These are phyloP conservation scores for Siniperca scherzeri DNA, from an alignment of 2,797 vertebrate species.

Conservation along the genomic window DNA sequence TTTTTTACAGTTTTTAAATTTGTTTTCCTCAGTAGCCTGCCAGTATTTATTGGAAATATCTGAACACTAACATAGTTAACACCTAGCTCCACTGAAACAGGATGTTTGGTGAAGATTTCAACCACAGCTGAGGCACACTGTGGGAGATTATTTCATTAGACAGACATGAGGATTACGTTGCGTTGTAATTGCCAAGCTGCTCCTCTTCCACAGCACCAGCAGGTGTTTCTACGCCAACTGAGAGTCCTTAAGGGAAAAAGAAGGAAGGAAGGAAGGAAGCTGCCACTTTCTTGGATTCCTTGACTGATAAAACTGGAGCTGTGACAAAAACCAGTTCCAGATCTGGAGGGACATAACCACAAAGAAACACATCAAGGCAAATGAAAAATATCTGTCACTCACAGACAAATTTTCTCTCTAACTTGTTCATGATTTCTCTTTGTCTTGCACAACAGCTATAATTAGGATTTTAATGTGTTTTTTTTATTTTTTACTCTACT, in stretches of 20 bases:
- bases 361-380: conserved; percentile 15
- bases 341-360: conserved; percentile 28
- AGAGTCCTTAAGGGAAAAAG: conserved; percentile 11
- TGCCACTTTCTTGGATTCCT: conserved; percentile 11
- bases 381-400: conserved; percentile 30
- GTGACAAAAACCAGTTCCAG: not conserved
- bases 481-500: conserved; percentile 43
- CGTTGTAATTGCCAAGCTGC: conserved; percentile 29
- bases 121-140: conserved; percentile 11
- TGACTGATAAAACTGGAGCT: conserved; percentile 39
- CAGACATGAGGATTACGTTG: conserved; percentile 19
- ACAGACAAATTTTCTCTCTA: conserved; percentile 9
- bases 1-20: conserved; percentile 28
- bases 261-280: conserved; percentile 26
- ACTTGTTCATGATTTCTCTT: conserved; percentile 10
- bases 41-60: conserved; percentile 67
- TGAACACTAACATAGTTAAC: conserved; percentile 74
- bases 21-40: conserved; percentile 25
- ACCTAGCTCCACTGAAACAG: conserved; percentile 15
- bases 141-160: conserved; percentile 19
- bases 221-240: conserved; percentile 47
- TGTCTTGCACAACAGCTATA: conserved; percentile 27
- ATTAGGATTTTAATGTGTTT: conserved; percentile 30
- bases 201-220: conserved; percentile 64
- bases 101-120: conserved; percentile 7